A percentile compares a stretch with the other conserved stretches of the same genome.
Conservation (phyloP, 2,888 invertebrate species). For the Diarsia rubi region DNA sequence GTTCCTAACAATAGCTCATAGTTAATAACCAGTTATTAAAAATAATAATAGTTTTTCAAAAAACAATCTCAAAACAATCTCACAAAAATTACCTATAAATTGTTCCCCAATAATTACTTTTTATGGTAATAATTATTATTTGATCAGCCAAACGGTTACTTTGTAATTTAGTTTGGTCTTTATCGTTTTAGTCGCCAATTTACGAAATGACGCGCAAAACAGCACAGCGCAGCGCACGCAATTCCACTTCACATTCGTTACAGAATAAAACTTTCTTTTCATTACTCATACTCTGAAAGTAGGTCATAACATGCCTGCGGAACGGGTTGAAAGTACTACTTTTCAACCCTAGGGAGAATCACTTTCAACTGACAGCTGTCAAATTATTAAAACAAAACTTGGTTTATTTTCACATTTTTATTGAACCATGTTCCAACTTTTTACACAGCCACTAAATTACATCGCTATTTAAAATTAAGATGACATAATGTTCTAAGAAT, state of each 20-base stretch:
- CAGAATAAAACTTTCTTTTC: neutral
- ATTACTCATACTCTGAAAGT: too few species aligned
- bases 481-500: too few species aligned
- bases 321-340: too few species aligned
- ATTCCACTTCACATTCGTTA: slow-evolving; percentile 1
- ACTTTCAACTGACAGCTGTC: too few species aligned
- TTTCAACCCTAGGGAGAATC: too few species aligned
- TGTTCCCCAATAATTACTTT: neutral
- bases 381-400: too few species aligned
- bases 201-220: slow-evolving; percentile 3
- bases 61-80: neutral
- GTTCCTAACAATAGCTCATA: slow-evolving; percentile 29
- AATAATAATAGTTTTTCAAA: slow-evolving; percentile 25
- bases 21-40: slow-evolving; percentile 20
- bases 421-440: too few species aligned
- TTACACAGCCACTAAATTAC: too few species aligned
- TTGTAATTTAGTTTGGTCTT: slow-evolving; percentile 17
- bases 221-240: slow-evolving; percentile 26
- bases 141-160: neutral
- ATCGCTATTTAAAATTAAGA: too few species aligned
- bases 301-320: too few species aligned
- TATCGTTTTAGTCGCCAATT: slow-evolving; percentile 21
- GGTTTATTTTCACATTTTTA: too few species aligned
- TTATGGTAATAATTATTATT: neutral
- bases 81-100: neutral